Percentiles rank a stretch among this genome's conserved stretches.
phyloP scores from a whole-genome alignment of 2,113 vertebrate genomes.

The Mustelus asterias region DNA sequence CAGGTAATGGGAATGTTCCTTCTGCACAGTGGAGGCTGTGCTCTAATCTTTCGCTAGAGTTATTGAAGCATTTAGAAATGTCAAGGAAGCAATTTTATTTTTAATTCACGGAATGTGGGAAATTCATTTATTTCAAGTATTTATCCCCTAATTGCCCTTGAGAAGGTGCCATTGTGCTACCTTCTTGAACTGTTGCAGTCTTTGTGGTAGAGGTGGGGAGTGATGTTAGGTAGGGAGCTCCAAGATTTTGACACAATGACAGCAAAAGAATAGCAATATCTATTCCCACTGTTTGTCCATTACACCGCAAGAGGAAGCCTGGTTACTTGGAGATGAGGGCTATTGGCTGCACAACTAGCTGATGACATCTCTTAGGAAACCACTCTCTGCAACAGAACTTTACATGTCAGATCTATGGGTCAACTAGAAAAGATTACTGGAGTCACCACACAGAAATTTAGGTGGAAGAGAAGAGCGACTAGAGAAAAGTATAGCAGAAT shows the following conservation, averaged over 20 bases:
- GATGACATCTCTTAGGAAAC: not conserved
- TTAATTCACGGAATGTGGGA: not conserved
- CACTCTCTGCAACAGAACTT: not conserved
- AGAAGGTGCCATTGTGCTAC: too few species aligned
- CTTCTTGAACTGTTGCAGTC: too few species aligned
- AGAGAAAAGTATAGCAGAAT: not conserved
- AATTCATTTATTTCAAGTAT: not conserved
- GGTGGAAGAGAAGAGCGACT: not conserved
- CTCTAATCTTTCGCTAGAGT: not conserved
- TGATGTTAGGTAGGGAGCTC: too few species aligned
- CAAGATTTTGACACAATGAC: not conserved
- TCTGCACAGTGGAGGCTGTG: not conserved
- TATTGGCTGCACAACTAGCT: not conserved
- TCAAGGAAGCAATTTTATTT: not conserved
- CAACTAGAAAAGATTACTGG: not conserved
- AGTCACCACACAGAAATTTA: not conserved
- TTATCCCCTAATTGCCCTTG: too few species aligned
- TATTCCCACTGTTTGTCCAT: not conserved
- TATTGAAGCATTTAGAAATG: not conserved
- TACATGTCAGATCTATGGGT: not conserved
- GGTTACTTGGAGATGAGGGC: not conserved
- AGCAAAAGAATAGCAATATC: not conserved
- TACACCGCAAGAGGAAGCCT: not conserved
- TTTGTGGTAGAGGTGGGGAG: too few species aligned
- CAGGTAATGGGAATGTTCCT: not conserved